Conservation (phyloP, 2,888 invertebrate genomes). For the Agriopis marginaria region DNA sequence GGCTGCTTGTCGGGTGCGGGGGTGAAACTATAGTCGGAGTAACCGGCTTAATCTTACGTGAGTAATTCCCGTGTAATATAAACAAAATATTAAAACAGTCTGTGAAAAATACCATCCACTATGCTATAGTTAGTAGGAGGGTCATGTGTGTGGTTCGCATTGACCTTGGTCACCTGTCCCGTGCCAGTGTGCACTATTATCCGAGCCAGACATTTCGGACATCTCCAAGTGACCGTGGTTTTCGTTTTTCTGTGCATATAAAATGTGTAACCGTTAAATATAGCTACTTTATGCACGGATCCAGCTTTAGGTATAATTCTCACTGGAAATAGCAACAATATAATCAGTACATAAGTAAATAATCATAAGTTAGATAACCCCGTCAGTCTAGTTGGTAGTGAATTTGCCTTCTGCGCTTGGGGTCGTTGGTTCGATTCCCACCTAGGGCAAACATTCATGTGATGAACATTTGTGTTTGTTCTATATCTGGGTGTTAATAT, state of each 20-base stretch:
- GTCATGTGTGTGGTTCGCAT: neutral
- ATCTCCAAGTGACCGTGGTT: neutral
- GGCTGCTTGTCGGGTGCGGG: too few relatives aligned
- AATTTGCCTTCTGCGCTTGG: too few relatives aligned
- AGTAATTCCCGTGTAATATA: too few relatives aligned
- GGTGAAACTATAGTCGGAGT: too few relatives aligned
- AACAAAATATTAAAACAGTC: neutral
- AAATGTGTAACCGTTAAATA: constrained; percentile 24
- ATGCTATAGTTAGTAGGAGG: constrained; percentile 1
- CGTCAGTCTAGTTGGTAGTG: too few relatives aligned
- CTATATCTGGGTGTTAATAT: too few relatives aligned
- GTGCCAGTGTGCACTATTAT: neutral
- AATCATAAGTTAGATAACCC: too few relatives aligned
- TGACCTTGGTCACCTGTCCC: neutral
- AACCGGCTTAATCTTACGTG: too few relatives aligned
- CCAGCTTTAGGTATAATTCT: neutral
- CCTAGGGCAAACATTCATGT: too few relatives aligned
- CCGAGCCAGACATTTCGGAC: neutral
- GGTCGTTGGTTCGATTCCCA: too few relatives aligned
- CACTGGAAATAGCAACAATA: neutral
- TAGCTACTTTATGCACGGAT: constrained; percentile 3
- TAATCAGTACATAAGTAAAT: neutral
- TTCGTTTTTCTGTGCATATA: constrained; percentile 15
- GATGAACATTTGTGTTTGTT: too few relatives aligned
- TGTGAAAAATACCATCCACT: neutral